Conservation (phyloP, 37 sponge, comb jelly and placozoan genomes). For the Lycopodina hypogea region DNA sequence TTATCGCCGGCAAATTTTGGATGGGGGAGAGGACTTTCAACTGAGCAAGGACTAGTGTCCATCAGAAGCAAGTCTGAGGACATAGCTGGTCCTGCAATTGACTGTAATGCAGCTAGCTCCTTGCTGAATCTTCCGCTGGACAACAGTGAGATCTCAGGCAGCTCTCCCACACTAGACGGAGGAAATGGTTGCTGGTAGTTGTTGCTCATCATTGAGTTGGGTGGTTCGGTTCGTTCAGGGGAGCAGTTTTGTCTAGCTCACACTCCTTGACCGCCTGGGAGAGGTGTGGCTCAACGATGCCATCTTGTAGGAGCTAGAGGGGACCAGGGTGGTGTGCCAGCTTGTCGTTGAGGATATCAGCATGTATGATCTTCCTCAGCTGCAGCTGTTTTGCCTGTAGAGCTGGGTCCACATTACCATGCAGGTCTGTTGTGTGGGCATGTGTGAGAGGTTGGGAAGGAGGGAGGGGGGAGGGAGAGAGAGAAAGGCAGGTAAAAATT, state of each 20-base stretch:
- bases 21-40: background rate
- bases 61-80: background rate
- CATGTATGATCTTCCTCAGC: constrained; percentile 60
- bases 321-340: constrained; percentile 71
- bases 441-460: background rate
- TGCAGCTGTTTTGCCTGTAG: constrained; percentile 58
- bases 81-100: background rate
- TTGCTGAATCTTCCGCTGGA: background rate
- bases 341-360: constrained; percentile 65
- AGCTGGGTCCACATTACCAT: constrained; percentile 37
- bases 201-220: background rate
- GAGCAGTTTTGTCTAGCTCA: background rate
- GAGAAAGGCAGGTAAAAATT: no score
- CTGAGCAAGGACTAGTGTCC: constrained; percentile 6
- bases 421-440: constrained; percentile 24
- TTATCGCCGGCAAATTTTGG: background rate
- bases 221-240: background rate
- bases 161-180: background rate
- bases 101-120: background rate
- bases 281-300: constrained; percentile 66
- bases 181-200: no score
- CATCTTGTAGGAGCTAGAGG: constrained; percentile 53
- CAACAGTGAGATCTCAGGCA: constrained; percentile 8
- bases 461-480: no score
- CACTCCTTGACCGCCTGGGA: constrained; percentile 26